Evolutionary conservation across 2,888 invertebrate genomes (phyloP), one percentile per base, ranked within the genome.

Genomic region (Apamea anceps): DNA sequence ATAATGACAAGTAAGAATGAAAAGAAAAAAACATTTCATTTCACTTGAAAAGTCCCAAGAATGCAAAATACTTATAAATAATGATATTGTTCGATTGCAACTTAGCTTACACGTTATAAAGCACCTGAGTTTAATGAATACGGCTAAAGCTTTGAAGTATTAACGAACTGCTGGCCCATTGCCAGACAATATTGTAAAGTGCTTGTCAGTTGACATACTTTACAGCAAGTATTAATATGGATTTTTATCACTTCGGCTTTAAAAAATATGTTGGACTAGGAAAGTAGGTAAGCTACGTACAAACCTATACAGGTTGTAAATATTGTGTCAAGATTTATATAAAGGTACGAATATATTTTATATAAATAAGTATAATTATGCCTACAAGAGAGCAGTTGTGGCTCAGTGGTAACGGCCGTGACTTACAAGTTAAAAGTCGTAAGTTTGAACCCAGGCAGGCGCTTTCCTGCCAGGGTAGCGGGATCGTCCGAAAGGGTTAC

Each of bases 81-180:
- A 25, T 2, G 0, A 71, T 25, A 25, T 32, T 54, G 32, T 71
- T n/a, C 54, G 13, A 48, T 15, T 25, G 18, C 0, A 48, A 54
- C 25, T 51, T 45, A 13, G 15, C 8, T 67, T 54, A 57, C 7
- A 28, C 10, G 25, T 72, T 65, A n/a, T n/a, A 37, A 28, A 77
- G 25, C 37, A 71, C 65, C 71, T 57, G 80, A 51, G 28, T 68
- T 77, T 77, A 82, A 78, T 75, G 54, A 84, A 81, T 68, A 77
- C n/a, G 21, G 60, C 66, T 70, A 45, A 83, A 85, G 84, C 73
- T 77, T 68, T 81, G 72, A 73, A 75, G 66, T 79, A 84, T 79
- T 87, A 88, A 86, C 71, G 82, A 88, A 25, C 60, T 68, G 54
- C 67, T 88, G 88, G 84, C 77, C 12, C 48, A 74, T n/a, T 71